These are phyloP conservation scores for Okamejei kenojei DNA, from an alignment of 2,797 vertebrate species.

Conservation along the genomic window DNA sequence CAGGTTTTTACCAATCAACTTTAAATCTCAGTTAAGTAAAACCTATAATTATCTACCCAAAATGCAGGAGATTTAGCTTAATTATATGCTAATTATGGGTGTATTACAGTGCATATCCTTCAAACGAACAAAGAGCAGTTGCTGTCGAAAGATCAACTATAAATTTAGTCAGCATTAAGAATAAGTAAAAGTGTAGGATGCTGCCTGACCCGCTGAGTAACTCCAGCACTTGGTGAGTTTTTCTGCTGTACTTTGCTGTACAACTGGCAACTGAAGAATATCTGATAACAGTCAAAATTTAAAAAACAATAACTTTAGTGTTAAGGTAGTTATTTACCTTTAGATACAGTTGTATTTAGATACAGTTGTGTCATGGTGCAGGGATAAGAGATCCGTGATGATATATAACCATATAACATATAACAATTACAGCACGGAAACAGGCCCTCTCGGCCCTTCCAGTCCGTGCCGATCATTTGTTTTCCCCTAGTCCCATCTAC, in stretches of 20 bases:
- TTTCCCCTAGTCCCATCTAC: too few species aligned
- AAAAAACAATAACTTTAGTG: constrained; percentile 26
- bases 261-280: neutral
- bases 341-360: constrained; percentile 40
- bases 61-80: neutral
- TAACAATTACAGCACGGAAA: too few species aligned
- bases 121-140: neutral
- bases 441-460: too few species aligned
- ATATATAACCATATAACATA: too few species aligned
- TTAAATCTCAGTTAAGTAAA: neutral
- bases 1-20: neutral
- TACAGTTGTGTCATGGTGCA: neutral
- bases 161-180: neutral
- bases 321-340: constrained; percentile 53
- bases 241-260: neutral
- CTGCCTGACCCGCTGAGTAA: neutral
- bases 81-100: neutral
- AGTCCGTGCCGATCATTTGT: too few species aligned
- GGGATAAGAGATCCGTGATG: neutral
- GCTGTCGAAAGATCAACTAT: neutral
- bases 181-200: neutral
- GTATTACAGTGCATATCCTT: neutral
- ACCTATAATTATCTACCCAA: neutral
- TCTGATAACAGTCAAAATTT: neutral
- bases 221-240: too few species aligned